Evolutionary conservation across 2,797 vertebrate genomes (phyloP).

Genomic region (Notoglanidium macrostoma): DNA sequence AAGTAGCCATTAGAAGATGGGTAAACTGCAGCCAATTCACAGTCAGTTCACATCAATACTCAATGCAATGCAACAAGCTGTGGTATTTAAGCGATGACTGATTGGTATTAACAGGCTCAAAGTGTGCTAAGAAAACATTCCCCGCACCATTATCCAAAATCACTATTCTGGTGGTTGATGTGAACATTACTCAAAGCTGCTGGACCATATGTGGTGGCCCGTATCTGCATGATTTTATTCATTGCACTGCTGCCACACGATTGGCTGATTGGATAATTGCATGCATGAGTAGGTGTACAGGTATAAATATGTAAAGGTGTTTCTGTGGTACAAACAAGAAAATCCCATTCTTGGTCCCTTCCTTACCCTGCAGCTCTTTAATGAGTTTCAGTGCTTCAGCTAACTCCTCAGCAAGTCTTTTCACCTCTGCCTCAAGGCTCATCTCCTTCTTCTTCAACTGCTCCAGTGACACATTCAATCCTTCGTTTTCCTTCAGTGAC

Average conservation of each 20-base stretch:
- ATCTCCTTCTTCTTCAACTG: conserved; percentile 74
- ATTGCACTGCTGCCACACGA: neutral
- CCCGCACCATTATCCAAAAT: neutral
- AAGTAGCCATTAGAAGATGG: no score
- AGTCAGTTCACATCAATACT: neutral
- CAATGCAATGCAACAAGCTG: neutral
- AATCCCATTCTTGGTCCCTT: neutral
- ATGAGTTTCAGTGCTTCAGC: conserved; percentile 70
- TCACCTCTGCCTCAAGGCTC: conserved; percentile 74
- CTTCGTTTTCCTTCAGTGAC: conserved; percentile 67
- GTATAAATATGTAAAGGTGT: neutral
- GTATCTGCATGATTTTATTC: neutral
- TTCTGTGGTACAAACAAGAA: neutral
- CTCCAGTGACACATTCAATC: conserved; percentile 69
- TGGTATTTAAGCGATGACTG: neutral
- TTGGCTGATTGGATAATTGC: neutral
- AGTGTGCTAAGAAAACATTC: no score
- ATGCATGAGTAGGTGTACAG: neutral
- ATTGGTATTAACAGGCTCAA: neutral
- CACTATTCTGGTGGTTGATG: neutral
- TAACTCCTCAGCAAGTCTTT: conserved; percentile 70
- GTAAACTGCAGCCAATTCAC: neutral
- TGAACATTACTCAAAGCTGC: neutral
- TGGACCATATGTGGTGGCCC: no score
- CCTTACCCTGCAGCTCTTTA: conserved; percentile 77